A percentile compares a stretch with the other conserved stretches of the same genome.
Conservation (phyloP, 2,113 vertebrate species). For the Theristicus caerulescens region DNA sequence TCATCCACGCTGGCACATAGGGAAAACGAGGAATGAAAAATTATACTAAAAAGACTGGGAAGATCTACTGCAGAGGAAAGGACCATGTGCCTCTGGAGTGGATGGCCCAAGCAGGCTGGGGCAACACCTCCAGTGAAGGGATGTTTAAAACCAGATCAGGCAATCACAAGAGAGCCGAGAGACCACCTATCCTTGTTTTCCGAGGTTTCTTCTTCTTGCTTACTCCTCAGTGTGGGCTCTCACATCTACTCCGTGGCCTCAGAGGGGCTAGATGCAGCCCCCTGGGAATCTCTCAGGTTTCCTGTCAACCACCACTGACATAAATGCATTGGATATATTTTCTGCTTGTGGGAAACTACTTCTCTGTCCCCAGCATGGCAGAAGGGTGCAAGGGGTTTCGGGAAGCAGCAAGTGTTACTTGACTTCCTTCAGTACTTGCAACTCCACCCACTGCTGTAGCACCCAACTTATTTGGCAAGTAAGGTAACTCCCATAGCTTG, state of each 20-base stretch:
- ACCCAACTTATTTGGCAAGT: background rate
- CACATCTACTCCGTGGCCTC: background rate
- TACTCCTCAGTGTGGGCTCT: background rate
- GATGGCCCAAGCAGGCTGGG: background rate
- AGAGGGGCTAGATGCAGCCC: background rate
- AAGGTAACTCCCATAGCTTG: background rate
- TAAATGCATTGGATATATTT: background rate
- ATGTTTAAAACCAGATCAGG: background rate
- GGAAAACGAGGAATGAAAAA: background rate
- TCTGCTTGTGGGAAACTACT: background rate
- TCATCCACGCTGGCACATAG: fast-evolving
- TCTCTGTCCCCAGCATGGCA: background rate
- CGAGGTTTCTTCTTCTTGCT: background rate
- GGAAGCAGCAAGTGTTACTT: background rate
- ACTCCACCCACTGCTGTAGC: background rate
- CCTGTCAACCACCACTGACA: background rate
- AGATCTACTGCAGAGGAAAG: background rate
- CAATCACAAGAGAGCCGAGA: background rate
- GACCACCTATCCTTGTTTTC: background rate
- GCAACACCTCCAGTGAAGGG: background rate
- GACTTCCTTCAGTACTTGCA: background rate
- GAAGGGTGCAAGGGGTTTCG: background rate
- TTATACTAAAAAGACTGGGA: background rate
- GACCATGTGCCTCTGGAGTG: fast-evolving
- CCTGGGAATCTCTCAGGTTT: background rate